Evolutionary conservation across 30 jellyfish, hydroid and myxozoan species (phyloP), one percentile per base, ranked within the genome.

Genomic region (Pelagia noctiluca): DNA sequence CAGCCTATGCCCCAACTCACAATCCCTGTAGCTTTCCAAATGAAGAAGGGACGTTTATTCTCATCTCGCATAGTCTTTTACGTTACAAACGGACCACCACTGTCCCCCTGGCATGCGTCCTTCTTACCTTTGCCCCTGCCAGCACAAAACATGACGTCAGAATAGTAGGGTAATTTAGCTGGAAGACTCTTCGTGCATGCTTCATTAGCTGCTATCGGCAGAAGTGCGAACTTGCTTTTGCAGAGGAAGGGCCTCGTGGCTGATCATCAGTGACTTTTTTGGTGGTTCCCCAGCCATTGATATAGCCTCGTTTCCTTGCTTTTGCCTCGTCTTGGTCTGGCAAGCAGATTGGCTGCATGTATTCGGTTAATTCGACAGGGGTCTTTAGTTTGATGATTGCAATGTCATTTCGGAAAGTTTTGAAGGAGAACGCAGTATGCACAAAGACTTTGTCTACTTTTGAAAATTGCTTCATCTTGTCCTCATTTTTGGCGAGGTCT

Each of bases 1-100:
- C 90, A 80, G 10, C 90, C 90, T 0, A 63, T 83, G 47, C 90
- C 90, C 90, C 90, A 80, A 50, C 90, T 80, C 0, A 80, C 90
- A 42, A 80, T 64, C 34, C 90, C 90, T 19, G 34, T 63, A 42
- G 49, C 50, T 3, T 25, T 50, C 90, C 90, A 80, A 22, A 26
- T 80, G 70, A 31, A 60, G 70, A 53, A 38, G 37, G 2, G 3
- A 31, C 33, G 49, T 24, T 57, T 53, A 50, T 49, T 37, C 7
- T 19, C 46, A 3, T 49, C 78, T 12, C 31, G 70, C 75, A 25
- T 34, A 21, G 52, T 42, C 35, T 80, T 63, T 7, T 63, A 29
- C 33, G 31, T 12, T 13, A 64, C 90, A 38, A 80, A 49, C 36
- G 90, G 90, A 2, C 90, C 90, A 4, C 90, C 90, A 21, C 90